Evolutionary conservation across 2,113 vertebrate genomes (phyloP).

Genomic region (Erythrocebus patas): DNA sequence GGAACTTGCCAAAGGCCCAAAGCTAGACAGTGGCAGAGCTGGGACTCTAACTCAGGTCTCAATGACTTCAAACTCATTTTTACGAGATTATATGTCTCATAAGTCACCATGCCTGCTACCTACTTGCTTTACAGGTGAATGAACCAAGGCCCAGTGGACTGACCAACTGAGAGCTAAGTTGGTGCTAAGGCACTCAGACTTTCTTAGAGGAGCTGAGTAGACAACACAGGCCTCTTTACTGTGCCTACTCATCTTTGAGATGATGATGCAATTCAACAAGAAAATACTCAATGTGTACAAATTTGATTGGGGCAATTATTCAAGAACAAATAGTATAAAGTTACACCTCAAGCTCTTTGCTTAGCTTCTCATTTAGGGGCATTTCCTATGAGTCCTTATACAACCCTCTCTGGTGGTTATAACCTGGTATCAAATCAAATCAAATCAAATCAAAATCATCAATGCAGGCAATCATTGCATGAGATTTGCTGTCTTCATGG

Average conservation of each 20-base stretch:
- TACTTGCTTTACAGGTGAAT: not conserved
- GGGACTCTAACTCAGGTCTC: not conserved
- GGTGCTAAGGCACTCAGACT: not conserved
- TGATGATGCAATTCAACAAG: not conserved
- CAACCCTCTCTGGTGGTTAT: not conserved
- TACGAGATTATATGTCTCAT: not conserved
- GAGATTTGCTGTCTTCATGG: not conserved
- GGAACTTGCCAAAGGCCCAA: not conserved
- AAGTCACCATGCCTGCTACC: not conserved
- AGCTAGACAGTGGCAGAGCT: not conserved
- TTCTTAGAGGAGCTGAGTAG: not conserved
- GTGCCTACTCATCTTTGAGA: not conserved
- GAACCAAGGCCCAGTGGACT: not conserved
- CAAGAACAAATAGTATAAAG: not conserved
- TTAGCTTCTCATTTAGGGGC: not conserved
- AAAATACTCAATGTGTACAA: not conserved
- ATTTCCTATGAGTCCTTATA: not conserved
- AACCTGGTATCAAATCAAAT: not conserved
- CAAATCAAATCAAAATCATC: not conserved
- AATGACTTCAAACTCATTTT: not conserved
- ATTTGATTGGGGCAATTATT: not conserved
- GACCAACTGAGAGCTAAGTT: not conserved
- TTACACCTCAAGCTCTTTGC: not conserved
- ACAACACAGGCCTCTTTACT: not conserved
- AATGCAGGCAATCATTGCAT: not conserved